phyloP scores from a whole-genome alignment of 2,888 invertebrate genomes.

The Sinhomidia bicolor region DNA sequence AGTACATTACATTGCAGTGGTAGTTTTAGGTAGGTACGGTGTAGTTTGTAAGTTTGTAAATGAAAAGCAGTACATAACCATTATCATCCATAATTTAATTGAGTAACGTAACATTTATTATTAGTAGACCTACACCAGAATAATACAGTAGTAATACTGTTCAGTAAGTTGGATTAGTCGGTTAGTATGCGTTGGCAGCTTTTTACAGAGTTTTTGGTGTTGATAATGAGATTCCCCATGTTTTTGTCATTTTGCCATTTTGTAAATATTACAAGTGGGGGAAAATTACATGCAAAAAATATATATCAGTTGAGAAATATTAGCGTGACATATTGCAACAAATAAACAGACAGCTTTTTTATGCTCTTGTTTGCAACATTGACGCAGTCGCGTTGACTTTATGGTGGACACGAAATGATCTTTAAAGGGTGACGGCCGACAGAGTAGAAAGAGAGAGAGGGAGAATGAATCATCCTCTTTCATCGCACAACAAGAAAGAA shows the following conservation, averaged over 20 bases:
- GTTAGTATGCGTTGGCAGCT: background rate
- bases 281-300: slow-evolving; percentile 30
- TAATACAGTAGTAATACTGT: background rate
- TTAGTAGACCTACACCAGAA: background rate
- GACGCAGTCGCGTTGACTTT: background rate
- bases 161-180: background rate
- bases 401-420: background rate
- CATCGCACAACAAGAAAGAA: background rate
- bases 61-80: background rate
- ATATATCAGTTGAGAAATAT: slow-evolving; percentile 11
- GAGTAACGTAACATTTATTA: slow-evolving; percentile 16
- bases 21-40: background rate
- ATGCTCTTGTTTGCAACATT: background rate
- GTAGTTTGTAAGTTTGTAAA: slow-evolving; percentile 1
- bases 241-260: slow-evolving; percentile 24
- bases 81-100: background rate
- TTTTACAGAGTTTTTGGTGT: background rate
- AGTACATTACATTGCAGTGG: slow-evolving; percentile 6
- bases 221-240: slow-evolving; percentile 23
- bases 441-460: background rate
- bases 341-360: background rate
- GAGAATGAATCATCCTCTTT: slow-evolving; percentile 29
- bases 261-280: slow-evolving; percentile 15
- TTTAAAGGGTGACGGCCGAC: background rate
- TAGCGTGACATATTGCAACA: background rate